These are phyloP conservation scores for Rhagonycha lutea DNA, from an alignment of 2,888 invertebrate species.

Conservation along the genomic window DNA sequence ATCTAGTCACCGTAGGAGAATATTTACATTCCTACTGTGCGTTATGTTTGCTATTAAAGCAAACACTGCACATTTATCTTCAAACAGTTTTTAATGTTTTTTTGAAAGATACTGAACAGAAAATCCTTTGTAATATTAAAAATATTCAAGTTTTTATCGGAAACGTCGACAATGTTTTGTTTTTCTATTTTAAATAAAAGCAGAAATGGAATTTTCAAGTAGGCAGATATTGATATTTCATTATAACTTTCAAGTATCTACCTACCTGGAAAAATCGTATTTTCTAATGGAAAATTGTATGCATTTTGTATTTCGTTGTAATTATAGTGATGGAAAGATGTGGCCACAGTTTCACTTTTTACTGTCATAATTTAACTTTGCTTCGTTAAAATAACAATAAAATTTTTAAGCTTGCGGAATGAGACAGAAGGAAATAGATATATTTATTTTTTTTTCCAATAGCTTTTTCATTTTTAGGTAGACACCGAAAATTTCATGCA, in stretches of 20 bases:
- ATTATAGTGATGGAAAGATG: too few species aligned
- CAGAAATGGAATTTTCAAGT: not conserved
- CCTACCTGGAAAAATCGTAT: not conserved
- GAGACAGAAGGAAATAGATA: too few species aligned
- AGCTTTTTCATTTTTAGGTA: too few species aligned
- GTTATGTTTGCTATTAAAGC: not conserved
- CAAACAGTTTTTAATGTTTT: slow-evolving; percentile 1
- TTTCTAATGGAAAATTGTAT: not conserved
- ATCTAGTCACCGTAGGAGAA: not conserved
- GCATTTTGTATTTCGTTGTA: too few species aligned
- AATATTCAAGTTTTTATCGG: not conserved
- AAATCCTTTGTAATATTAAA: not conserved
- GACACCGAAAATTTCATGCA: too few species aligned
- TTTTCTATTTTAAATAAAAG: not conserved
- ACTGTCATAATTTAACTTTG: too few species aligned
- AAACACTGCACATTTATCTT: not conserved
- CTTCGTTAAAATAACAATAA: too few species aligned
- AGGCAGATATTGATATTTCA: not conserved
- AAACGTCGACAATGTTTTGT: not conserved
- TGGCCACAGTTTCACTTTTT: too few species aligned
- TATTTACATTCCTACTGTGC: not conserved
- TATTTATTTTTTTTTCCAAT: too few species aligned
- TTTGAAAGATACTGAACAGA: not conserved
- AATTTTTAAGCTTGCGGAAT: too few species aligned
- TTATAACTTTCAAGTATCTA: not conserved